Evolutionary conservation across 2,888 invertebrate species (phyloP), one percentile per base, ranked within the genome.

Genomic region (Lamellibrachia columna): DNA sequence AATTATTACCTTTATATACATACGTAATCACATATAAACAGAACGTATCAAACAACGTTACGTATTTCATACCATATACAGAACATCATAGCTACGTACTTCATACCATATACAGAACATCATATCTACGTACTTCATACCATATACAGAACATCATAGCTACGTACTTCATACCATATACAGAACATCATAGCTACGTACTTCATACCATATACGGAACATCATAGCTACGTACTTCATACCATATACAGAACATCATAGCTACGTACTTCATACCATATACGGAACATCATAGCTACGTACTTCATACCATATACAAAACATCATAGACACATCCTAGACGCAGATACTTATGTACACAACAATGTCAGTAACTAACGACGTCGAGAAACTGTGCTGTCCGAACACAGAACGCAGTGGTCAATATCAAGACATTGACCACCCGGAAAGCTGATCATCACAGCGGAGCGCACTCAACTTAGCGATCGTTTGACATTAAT

Each of bases 341-440:
- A 40, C 75, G 75, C 75, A 75, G 22, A 75, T 75, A 75, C 75
- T 75, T 75, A 75, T 75, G 75, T 75, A 75, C 75, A 75, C 75
- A 75, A 75, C 75, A 75, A 75, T 22, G n/a, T 75, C 75, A 75
- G n/a, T n/a, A 75, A 75, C 8, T 60, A 11, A 22, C 22, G 15
- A 22, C 75, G 75, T 75, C n/a, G 15, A 15, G 22, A 55, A 55
- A 22, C 75, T 11, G 40, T 40, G 22, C 15, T 75, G 22, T 75
- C 15, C 75, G n/a, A 75, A 22, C 4, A n/a, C n/a, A 22, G 55
- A 3, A 55, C 75, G 4, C 75, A 75, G 75, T 4, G 75, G 75
- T 11, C 75, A 22, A 75, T 11, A 22, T 22, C 3, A 22, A 75
- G 75, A 75, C 75, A 11, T 4, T n/a, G 75, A 22, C 75, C 75